Evolutionary conservation across 2,113 vertebrate genomes (phyloP), one percentile per base, ranked within the genome.

Genomic region (Cochlearius cochlearius): DNA sequence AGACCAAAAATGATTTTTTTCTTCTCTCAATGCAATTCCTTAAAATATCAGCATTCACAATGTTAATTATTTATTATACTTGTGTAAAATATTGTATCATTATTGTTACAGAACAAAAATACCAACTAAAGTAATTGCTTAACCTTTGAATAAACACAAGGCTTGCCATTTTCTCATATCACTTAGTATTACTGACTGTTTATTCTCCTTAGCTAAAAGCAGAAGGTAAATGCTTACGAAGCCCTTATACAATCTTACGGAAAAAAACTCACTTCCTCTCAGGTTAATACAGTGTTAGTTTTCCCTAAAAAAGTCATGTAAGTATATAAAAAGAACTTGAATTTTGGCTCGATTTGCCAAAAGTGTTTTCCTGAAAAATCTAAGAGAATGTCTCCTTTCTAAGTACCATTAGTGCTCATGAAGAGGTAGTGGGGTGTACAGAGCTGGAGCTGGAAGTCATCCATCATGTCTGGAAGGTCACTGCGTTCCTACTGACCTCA

Each of bases 31-130:
- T 60, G 30, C 22, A 36, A 60, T 82, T 86, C 32, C 15, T 83
- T 86, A 38, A 79, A 87, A 86, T 47, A 90, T 16, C 64, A 89
- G 49, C 27, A 80, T 41, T 88, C 41, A 69, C 19, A 45, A 45
- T 71, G 85, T 76, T 78, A 23, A 55, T 29, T 77, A 56, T 72
- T 85, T 62, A 86, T 79, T 83, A 41, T 45, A 47, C 86, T 62
- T 79, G 9, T 47, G 23, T 56, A 64, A 85, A 94, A 90, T 63
- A 75, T 12, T 43, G 56, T 62, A 39, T 55, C 56, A 39, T 58
- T 86, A 49, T 79, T 94, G 71, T 87, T 62, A 93, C 43, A 79
- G 59, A 90, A 82, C 43, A 94, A 88, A 95, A 90, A 66, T 52
- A 77, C 29, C 60, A 78, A 38, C 41, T 30, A 11, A 79, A 91